phyloP scores from a whole-genome alignment of 2,113 vertebrate species.

The Zeus faber region DNA sequence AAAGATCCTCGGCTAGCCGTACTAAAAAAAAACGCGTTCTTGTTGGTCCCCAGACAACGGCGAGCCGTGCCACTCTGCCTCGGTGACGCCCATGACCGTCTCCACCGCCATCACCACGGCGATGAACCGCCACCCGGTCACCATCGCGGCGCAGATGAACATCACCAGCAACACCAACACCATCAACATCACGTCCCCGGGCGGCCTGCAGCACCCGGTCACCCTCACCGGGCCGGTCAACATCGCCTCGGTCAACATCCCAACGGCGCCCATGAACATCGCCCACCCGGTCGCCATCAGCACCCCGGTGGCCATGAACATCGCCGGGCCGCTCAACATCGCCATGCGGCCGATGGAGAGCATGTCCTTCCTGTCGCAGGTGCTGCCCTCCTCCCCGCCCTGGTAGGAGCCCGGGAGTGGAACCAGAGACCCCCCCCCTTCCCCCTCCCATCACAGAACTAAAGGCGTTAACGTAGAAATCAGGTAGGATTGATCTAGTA shows the following conservation, averaged over 20 bases:
- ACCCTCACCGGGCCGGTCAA: slow-evolving; percentile 96
- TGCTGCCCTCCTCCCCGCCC: slow-evolving; percentile 93
- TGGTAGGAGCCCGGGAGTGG: slow-evolving; percentile 84
- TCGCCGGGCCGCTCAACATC: slow-evolving; percentile 93
- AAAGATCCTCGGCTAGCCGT: not conserved
- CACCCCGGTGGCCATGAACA: slow-evolving; percentile 94
- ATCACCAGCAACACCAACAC: slow-evolving; percentile 93
- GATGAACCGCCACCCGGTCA: slow-evolving; percentile 86
- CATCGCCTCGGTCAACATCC: slow-evolving; percentile 92
- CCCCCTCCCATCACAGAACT: not conserved
- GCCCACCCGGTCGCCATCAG: slow-evolving; percentile 95
- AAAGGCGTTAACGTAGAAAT: slow-evolving; percentile 54
- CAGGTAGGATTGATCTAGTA: slow-evolving; percentile 51
- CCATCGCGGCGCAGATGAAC: slow-evolving; percentile 97
- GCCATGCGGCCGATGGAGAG: slow-evolving; percentile 96
- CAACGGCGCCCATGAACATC: slow-evolving; percentile 89
- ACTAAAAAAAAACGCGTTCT: not conserved
- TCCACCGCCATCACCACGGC: slow-evolving; percentile 70
- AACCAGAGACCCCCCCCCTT: not conserved
- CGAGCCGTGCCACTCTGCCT: slow-evolving; percentile 90
- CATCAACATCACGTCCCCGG: slow-evolving; percentile 92
- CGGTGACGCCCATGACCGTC: slow-evolving; percentile 75
- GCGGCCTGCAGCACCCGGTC: slow-evolving; percentile 93
- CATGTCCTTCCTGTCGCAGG: slow-evolving; percentile 98
- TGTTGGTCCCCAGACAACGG: slow-evolving; percentile 79